Evolutionary conservation across 1,140 invertebrate species (phyloP).

Genomic region (Tetragnatha versicolor): DNA sequence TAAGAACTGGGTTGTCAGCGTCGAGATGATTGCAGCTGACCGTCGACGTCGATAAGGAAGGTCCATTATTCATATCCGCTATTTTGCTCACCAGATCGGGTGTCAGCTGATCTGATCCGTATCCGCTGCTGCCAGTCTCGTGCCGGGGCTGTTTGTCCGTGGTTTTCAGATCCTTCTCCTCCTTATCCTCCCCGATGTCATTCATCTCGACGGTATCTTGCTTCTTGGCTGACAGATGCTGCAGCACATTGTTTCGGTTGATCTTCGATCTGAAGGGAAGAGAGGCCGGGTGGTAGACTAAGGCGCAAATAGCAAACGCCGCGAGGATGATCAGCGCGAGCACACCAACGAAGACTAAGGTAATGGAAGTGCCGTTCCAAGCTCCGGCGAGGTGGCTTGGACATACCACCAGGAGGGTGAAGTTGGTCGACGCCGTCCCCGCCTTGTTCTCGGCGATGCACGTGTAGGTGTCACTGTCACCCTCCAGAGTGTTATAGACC

Average conservation of each 20-base stretch:
- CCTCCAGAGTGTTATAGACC: slow-evolving; percentile 73
- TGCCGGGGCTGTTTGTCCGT: slow-evolving; percentile 54
- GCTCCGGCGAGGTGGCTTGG: slow-evolving; percentile 62
- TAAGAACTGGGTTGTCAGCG: slow-evolving; percentile 31
- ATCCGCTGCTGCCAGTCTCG: slow-evolving; percentile 58
- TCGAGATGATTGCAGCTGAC: slow-evolving; percentile 47
- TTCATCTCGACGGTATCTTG: slow-evolving; percentile 50
- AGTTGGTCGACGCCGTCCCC: slow-evolving; percentile 74
- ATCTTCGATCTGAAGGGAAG: slow-evolving; percentile 27
- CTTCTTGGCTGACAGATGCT: slow-evolving; percentile 44
- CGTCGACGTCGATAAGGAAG: slow-evolving; percentile 42
- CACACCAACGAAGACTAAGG: slow-evolving; percentile 69
- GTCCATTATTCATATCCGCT: slow-evolving; percentile 45
- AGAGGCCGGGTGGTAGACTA: slow-evolving; percentile 45
- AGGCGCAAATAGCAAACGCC: slow-evolving; percentile 60
- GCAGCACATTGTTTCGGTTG: slow-evolving; percentile 43
- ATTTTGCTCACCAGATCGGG: slow-evolving; percentile 58
- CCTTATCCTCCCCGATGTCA: slow-evolving; percentile 41
- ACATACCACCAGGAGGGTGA: slow-evolving; percentile 73
- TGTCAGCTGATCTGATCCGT: slow-evolving; percentile 58
- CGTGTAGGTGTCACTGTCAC: slow-evolving; percentile 76
- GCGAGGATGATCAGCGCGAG: slow-evolving; percentile 69
- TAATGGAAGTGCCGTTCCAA: slow-evolving; percentile 64
- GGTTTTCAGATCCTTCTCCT: slow-evolving; percentile 56
- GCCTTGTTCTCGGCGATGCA: slow-evolving; percentile 81